Conservation (phyloP, 2,113 vertebrate genomes). For the Hemicordylus capensis region DNA sequence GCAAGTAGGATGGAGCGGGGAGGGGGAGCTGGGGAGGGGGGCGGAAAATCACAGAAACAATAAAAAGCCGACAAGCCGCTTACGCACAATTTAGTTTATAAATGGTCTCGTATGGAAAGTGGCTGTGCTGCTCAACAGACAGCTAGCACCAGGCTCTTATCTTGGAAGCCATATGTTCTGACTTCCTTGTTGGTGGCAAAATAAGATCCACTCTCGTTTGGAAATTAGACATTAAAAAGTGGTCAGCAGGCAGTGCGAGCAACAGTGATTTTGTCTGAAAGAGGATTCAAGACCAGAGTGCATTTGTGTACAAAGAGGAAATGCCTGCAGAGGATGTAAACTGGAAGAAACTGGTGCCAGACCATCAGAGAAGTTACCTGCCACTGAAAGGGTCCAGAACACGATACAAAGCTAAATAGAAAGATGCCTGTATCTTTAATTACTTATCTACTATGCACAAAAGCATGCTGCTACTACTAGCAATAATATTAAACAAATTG, state of each 20-base stretch:
- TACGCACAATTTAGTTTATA: constrained; percentile 28
- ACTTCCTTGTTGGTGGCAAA: constrained; percentile 23
- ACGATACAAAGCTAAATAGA: too few species aligned
- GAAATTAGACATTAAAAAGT: background rate
- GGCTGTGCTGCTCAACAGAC: background rate
- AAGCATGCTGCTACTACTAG: too few species aligned
- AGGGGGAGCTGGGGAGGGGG: background rate
- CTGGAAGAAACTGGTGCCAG: background rate
- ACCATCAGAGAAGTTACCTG: background rate
- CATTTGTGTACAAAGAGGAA: background rate
- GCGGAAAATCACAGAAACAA: constrained; percentile 16
- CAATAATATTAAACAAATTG: too few species aligned
- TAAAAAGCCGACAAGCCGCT: constrained; percentile 12
- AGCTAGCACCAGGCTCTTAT: constrained; percentile 12
- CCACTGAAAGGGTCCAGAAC: too few species aligned
- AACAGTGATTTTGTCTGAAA: background rate
- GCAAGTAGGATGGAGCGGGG: background rate
- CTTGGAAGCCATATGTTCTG: constrained; percentile 11
- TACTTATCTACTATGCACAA: background rate
- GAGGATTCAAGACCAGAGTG: background rate
- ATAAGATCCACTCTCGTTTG: constrained; percentile 4
- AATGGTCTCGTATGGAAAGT: constrained; percentile 16
- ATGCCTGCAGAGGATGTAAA: background rate
- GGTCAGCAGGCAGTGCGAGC: background rate
- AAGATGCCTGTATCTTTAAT: too few species aligned